These are phyloP conservation scores for human (Homo sapiens) DNA, from an alignment of 2,113 vertebrate species.

Conservation along the genomic window GRCh38 chr13:51388501-51389000, in stretches of 20 bases:
- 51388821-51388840: neutral
- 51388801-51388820: neutral
- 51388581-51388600: no score
- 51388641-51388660: no score
- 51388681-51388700: neutral
- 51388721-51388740: neutral
- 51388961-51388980: neutral
- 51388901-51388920: neutral
- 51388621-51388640: no score
- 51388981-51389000: neutral
- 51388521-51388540: no score
- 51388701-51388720: neutral
- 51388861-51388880: neutral
- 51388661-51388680: no score
- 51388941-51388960: conserved; percentile 26
- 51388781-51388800: neutral
- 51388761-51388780: neutral
- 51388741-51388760: neutral
- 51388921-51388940: neutral
- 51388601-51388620: no score
- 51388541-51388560: no score
- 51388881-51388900: neutral
- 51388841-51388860: neutral
- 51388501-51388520: no score
- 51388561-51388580: no score